These are phyloP conservation scores for Cyprinodon variegatus DNA, from an alignment of 2,113 vertebrate genomes.

Conservation along the genomic window DNA sequence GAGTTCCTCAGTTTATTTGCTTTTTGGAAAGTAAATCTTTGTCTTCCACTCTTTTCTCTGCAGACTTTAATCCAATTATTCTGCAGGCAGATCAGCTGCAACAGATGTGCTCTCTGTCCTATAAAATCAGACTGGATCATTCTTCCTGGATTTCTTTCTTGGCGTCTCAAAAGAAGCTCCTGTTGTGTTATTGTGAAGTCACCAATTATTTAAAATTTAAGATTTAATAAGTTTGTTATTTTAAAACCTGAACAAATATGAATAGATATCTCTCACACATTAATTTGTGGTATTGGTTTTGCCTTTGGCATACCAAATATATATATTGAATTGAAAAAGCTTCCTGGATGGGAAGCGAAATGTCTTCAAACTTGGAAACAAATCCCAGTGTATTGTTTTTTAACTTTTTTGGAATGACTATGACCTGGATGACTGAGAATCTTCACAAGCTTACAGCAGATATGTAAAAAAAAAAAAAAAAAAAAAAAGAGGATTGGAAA, in stretches of 20 bases:
- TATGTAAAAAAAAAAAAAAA: no score
- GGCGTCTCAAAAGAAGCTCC: background rate
- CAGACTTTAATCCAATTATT: background rate
- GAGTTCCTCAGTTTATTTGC: background rate
- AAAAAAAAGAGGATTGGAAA: no score
- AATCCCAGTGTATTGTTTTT: no score
- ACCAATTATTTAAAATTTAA: background rate
- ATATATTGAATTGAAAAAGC: no score
- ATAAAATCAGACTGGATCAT: background rate
- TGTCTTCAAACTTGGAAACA: no score
- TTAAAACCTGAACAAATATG: background rate
- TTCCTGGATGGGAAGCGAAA: no score
- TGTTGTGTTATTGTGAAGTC: background rate
- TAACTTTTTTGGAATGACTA: no score
- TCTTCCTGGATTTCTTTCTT: background rate
- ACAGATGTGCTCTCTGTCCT: background rate
- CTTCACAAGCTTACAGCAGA: no score
- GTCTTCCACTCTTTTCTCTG: background rate
- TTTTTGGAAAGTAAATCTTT: background rate
- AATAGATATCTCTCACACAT: no score
- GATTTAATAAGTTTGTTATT: background rate
- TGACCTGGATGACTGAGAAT: no score
- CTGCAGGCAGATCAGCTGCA: background rate
- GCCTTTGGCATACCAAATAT: no score
- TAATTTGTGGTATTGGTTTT: no score